A percentile compares a stretch with the other conserved stretches of the same genome.
Conservation (phyloP, 2,797 vertebrate genomes). For the Tolypeutes matacus region DNA sequence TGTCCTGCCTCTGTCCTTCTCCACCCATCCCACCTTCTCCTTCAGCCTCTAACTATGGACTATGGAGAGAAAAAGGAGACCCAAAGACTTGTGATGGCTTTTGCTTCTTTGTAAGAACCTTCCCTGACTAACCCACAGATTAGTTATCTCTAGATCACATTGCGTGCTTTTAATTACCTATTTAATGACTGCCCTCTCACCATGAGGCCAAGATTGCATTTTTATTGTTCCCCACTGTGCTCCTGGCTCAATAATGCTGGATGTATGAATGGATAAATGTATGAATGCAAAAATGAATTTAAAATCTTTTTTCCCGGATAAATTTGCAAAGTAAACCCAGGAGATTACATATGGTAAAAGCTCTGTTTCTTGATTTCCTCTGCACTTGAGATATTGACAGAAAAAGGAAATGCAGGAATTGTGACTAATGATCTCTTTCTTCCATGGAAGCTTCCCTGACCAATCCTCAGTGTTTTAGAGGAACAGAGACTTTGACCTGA, state of each 20-base stretch:
- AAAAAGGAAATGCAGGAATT: neutral
- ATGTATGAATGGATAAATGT: neutral
- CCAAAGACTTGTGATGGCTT: neutral
- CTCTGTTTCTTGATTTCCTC: constrained; percentile 3
- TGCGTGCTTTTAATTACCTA: neutral
- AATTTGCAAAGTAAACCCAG: neutral
- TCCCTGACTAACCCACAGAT: neutral
- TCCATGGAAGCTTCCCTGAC: neutral
- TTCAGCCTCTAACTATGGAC: neutral
- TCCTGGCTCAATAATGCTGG: neutral
- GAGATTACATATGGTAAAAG: neutral
- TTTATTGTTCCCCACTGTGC: neutral
- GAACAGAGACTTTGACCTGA: constrained; percentile 38
- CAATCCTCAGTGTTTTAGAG: neutral
- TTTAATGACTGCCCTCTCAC: neutral
- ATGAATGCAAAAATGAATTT: neutral
- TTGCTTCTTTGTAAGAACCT: neutral
- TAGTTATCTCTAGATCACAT: neutral
- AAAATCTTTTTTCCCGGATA: neutral
- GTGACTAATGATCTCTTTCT: neutral
- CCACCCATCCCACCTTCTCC: neutral
- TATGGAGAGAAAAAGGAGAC: neutral
- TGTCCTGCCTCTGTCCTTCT: neutral
- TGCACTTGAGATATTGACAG: neutral
- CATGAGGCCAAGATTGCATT: neutral